Percentiles rank a stretch among this genome's conserved stretches.
These are phyloP conservation scores for Eulemur mongoz DNA, from an alignment of 2,797 vertebrate genomes.

Conservation along the genomic window DNA sequence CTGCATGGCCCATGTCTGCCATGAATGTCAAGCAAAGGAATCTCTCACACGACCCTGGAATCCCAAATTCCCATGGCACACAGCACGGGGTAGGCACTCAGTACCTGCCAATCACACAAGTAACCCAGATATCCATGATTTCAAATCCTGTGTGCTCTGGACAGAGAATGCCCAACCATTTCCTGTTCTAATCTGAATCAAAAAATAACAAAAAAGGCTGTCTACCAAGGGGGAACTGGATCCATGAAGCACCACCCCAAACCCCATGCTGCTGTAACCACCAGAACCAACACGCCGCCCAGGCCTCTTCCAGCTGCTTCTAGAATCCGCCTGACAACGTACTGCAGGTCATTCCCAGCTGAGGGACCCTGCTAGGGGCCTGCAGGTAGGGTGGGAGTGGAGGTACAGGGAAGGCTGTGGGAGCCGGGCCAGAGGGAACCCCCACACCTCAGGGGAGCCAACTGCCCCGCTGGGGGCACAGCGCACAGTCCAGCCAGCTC, in stretches of 20 bases:
- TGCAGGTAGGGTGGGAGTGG: background rate
- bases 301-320: background rate
- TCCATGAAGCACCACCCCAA: accelerated
- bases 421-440: background rate
- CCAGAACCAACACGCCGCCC: accelerated
- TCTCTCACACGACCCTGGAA: too few species aligned
- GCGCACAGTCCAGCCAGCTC: background rate
- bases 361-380: background rate
- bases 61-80: background rate
- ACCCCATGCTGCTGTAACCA: accelerated
- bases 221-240: background rate
- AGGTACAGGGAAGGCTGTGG: background rate
- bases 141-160: accelerated
- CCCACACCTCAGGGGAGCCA: background rate
- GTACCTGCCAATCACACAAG: accelerated
- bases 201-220: background rate
- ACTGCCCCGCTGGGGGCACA: accelerated
- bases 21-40: accelerated
- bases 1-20: background rate
- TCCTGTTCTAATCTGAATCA: background rate
- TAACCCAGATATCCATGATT: accelerated
- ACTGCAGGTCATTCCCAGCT: background rate
- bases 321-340: background rate
- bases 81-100: background rate
- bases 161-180: background rate